These are phyloP conservation scores for Paratilapia polleni DNA, from an alignment of 2,113 vertebrate genomes.

Conservation along the genomic window DNA sequence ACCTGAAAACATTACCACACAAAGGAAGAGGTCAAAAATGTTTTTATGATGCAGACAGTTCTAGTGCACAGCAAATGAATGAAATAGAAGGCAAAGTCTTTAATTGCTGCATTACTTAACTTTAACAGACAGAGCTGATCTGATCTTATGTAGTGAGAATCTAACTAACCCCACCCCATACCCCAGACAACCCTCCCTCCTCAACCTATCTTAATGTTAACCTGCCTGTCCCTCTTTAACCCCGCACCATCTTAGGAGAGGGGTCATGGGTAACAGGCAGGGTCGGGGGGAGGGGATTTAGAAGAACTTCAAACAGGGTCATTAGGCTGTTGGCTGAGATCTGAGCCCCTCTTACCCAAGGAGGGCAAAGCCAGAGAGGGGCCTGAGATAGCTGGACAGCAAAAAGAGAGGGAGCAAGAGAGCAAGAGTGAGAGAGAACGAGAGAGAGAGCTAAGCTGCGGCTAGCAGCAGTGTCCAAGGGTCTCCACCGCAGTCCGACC, in stretches of 20 bases:
- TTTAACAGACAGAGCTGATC: constrained; percentile 47
- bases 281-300: constrained; percentile 89
- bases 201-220: constrained; percentile 68
- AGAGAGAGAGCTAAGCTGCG: constrained; percentile 66
- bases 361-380: constrained; percentile 68
- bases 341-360: constrained; percentile 71
- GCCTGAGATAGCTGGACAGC: constrained; percentile 64
- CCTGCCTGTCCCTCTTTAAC: constrained; percentile 73
- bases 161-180: constrained; percentile 45
- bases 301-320: constrained; percentile 93
- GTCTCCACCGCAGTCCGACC: constrained; percentile 78
- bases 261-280: constrained; percentile 85
- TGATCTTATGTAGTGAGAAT: constrained; percentile 40
- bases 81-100: not conserved
- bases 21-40: constrained; percentile 22
- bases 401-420: constrained; percentile 15
- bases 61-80: not conserved
- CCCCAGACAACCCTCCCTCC: constrained; percentile 39
- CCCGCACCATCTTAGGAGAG: constrained; percentile 75
- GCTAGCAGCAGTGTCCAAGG: constrained; percentile 80
- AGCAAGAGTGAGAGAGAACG: constrained; percentile 24
- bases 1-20: constrained; percentile 82
- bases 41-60: not conserved
- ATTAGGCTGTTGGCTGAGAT: constrained; percentile 80
- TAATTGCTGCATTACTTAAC: constrained; percentile 3